Evolutionary conservation across 2,113 vertebrate species (phyloP).

Genomic region (Myotis lucifugus): DNA sequence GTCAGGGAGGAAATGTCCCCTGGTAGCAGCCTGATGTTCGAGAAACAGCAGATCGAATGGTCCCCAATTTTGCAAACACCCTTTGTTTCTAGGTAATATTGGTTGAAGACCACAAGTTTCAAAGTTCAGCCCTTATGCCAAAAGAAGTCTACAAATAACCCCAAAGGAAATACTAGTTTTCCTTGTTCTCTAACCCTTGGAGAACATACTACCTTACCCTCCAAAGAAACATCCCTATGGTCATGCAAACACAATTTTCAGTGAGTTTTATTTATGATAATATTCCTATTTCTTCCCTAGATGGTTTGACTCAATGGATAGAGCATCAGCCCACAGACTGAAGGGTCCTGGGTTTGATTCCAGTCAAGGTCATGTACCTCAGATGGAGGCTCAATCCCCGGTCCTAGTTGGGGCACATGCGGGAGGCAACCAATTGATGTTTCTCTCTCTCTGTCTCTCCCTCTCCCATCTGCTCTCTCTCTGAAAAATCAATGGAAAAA

Average conservation of each 20-base stretch:
- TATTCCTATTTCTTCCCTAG: not conserved
- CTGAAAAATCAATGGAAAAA: too few species aligned
- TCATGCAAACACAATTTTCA: not conserved
- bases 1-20: not conserved
- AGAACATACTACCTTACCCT: rapidly evolving
- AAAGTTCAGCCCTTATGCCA: not conserved
- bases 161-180: not conserved
- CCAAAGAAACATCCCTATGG: not conserved
- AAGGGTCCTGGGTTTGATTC: too few species aligned
- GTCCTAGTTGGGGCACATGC: too few species aligned
- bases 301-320: too few species aligned
- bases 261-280: not conserved
- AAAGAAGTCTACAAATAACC: not conserved
- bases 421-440: too few species aligned
- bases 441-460: too few species aligned
- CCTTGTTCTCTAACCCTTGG: not conserved
- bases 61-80: not conserved
- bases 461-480: too few species aligned
- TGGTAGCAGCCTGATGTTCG: not conserved
- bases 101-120: not conserved
- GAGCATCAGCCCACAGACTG: too few species aligned
- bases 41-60: not conserved
- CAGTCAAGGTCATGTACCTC: too few species aligned
- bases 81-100: not conserved
- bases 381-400: too few species aligned